phyloP scores from a whole-genome alignment of 2,888 invertebrate genomes.

The Caenorhabditis drosophilae region DNA sequence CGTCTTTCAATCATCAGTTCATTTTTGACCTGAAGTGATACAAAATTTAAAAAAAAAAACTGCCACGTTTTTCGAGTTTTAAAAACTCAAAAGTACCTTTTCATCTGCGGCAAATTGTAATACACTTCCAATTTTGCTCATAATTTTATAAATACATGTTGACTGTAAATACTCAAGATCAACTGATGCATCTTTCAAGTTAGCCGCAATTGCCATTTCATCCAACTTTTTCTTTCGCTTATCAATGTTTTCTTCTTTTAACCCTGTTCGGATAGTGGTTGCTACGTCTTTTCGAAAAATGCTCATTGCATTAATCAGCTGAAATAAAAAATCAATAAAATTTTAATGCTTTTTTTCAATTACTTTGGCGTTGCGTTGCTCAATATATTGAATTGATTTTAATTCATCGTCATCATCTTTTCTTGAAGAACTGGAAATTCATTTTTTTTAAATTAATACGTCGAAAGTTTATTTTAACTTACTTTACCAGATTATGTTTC shows the following conservation, averaged over 20 bases:
- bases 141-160: conserved; percentile 46
- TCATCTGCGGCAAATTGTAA: conserved; percentile 33
- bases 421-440: not conserved
- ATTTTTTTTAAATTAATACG: not conserved
- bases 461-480: conserved; percentile 1
- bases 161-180: conserved; percentile 42
- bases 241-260: conserved; percentile 50
- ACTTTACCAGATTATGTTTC: conserved; percentile 21
- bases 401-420: conserved; percentile 29
- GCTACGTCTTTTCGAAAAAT: conserved; percentile 45
- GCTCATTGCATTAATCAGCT: not conserved
- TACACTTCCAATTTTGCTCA: conserved; percentile 14
- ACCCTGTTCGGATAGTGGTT: conserved; percentile 41
- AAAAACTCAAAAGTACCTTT: too few relatives aligned
- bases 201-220: conserved; percentile 81
- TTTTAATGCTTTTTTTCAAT: not conserved
- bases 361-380: conserved; percentile 32
- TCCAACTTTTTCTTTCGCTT: conserved; percentile 80
- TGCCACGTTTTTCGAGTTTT: too few relatives aligned
- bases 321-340: not conserved
- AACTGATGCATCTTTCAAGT: conserved; percentile 76
- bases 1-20: conserved; percentile 47
- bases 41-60: too few relatives aligned
- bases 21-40: too few relatives aligned
- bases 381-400: conserved; percentile 17